Conservation (phyloP, 2,797 vertebrate species). For the Gadopsis bispinosus region DNA sequence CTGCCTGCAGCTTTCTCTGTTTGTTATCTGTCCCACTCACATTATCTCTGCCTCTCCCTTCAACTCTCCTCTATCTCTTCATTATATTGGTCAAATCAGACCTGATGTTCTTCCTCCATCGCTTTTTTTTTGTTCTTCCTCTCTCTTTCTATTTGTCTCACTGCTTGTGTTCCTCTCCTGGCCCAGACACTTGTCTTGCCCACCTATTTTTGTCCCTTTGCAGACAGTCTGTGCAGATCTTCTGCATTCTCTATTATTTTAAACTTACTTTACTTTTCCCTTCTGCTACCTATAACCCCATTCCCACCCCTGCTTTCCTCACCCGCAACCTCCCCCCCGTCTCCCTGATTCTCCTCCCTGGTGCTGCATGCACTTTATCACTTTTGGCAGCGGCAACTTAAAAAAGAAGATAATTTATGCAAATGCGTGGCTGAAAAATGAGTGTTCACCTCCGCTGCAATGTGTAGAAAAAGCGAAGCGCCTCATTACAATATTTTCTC, state of each 20-base stretch:
- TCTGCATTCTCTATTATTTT: conserved; percentile 44
- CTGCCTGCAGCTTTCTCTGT: conserved; percentile 71
- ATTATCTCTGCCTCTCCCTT: conserved; percentile 66
- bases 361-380: conserved; percentile 80
- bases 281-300: conserved; percentile 36
- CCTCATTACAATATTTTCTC: conserved; percentile 84
- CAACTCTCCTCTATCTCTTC: conserved; percentile 69
- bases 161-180: conserved; percentile 9
- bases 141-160: not conserved
- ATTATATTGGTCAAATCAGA: conserved; percentile 73
- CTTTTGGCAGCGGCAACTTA: conserved; percentile 81
- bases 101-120: conserved; percentile 61
- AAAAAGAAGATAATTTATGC: conserved; percentile 84
- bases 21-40: conserved; percentile 74
- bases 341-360: conserved; percentile 35
- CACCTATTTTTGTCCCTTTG: conserved; percentile 47
- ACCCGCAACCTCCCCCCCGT: not conserved
- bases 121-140: conserved; percentile 25
- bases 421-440: conserved; percentile 85
- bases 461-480: conserved; percentile 70
- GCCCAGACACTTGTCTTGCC: conserved; percentile 18
- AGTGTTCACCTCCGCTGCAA: conserved; percentile 73
- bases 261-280: conserved; percentile 43
- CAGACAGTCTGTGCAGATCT: conserved; percentile 48
- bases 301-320: conserved; percentile 17